Evolutionary conservation across 2,888 invertebrate genomes (phyloP).

Genomic region (Pteria penguin): DNA sequence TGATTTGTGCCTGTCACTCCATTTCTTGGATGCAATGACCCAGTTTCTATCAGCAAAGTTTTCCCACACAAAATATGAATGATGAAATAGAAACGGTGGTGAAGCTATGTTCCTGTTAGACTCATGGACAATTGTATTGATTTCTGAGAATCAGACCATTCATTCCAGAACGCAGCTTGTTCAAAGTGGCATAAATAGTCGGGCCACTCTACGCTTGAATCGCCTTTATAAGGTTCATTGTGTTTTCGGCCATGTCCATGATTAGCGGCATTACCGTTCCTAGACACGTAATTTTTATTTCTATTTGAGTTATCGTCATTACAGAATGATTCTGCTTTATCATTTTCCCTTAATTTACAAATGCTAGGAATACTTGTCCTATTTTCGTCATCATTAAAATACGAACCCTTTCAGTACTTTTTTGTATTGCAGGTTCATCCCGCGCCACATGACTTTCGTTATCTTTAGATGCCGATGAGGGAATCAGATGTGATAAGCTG

Average conservation of each 20-base stretch:
- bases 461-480: background rate
- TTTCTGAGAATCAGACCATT: background rate
- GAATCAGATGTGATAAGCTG: background rate
- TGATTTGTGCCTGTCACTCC: too few species aligned
- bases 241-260: background rate
- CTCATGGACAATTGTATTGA: background rate
- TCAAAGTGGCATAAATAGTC: background rate
- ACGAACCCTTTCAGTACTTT: background rate
- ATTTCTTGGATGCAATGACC: too few species aligned
- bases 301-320: background rate
- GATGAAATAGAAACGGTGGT: too few species aligned
- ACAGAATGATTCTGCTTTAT: background rate
- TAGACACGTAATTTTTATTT: background rate
- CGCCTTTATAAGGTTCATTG: background rate
- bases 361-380: background rate
- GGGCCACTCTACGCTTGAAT: background rate
- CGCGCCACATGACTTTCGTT: background rate
- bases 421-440: background rate
- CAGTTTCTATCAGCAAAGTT: too few species aligned
- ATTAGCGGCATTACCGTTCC: background rate
- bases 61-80: too few species aligned
- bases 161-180: background rate
- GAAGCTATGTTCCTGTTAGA: background rate
- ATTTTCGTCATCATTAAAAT: background rate
- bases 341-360: background rate